phyloP scores from a whole-genome alignment of 2,888 invertebrate species.

The Andricus curvator region DNA sequence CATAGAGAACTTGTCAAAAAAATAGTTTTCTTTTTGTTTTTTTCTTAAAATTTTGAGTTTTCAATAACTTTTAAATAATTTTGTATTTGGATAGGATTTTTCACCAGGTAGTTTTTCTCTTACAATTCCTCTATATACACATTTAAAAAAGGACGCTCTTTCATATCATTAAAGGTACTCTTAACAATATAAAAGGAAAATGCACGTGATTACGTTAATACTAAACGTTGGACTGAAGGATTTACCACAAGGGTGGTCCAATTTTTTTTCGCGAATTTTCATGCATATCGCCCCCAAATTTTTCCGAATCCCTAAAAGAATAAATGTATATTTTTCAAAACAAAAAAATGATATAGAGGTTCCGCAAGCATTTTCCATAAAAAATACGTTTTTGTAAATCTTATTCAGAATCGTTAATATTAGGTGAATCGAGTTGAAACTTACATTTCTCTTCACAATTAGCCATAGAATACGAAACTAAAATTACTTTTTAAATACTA shows the following conservation, averaged over 20 bases:
- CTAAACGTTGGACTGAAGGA: conserved; percentile 21
- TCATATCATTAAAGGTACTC: not conserved
- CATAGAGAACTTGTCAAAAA: not conserved
- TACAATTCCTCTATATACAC: conserved; percentile 13
- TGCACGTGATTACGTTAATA: conserved; percentile 8
- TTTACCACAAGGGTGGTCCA: not conserved
- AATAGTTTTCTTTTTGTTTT: not conserved
- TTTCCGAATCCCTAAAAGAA: no score
- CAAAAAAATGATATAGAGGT: no score
- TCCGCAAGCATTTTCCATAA: no score
- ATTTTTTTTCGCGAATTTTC: no score
- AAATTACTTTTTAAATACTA: no score
- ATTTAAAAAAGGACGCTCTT: not conserved
- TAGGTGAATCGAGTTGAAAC: no score
- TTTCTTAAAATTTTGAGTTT: not conserved
- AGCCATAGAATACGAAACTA: no score
- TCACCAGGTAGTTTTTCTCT: conserved; percentile 16
- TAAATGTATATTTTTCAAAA: no score
- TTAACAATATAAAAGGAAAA: conserved; percentile 8
- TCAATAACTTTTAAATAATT: not conserved
- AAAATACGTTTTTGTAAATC: no score
- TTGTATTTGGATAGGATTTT: not conserved
- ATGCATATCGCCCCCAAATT: no score
- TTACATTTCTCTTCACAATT: no score
- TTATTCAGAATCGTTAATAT: no score